Evolutionary conservation across 1,140 invertebrate species (phyloP), one percentile per base, ranked within the genome.

Genomic region (Nymphalis io): DNA sequence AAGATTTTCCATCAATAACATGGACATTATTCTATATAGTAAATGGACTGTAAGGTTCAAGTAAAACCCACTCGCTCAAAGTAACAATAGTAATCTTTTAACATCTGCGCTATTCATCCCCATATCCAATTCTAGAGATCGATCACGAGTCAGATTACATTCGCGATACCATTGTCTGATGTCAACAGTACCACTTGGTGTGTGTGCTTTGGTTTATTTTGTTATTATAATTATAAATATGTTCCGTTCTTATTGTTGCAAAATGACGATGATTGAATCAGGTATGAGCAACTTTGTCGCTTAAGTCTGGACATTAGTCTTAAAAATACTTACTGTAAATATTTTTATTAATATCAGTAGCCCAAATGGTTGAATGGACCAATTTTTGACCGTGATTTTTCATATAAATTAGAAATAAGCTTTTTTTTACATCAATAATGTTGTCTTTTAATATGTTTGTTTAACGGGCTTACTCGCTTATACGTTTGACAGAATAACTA

Each of bases 111-210:
- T 15, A 55, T 64, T 53, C 61, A 64, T 48, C 48, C 48, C 61
- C 61, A 64, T 55, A 38, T 38, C 70, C 72, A 80, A 75, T 78
- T 78, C 74, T 78, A 58, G 68, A 77, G 77, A 81, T 78, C 72
- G 77, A 79, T 79, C 79, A 75, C 70, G 66, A 60, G 68, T 81
- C 76, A 73, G 79, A 81, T 81, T 79, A 79, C 74, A 72, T 60
- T 73, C 69, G 60, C 55, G 79, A 75, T 73, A 77, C 42, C 59
- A 81, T 79, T 79, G 73, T 80, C 51, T 38, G 71, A 75, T 77
- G 72, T 84, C 77, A 74, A 72, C 77, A 72, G 20, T 27, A 27
- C 58, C 33, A 65, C 65, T 64, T 60, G 16, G 38, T 53, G 59
- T 46, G 66, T 60, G 15, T 46, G 44, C 16, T 33, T 23, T 51